Evolutionary conservation across 2,113 vertebrate genomes (phyloP), one percentile per base, ranked within the genome.

Genomic region (Gymnocephalus cernua): DNA sequence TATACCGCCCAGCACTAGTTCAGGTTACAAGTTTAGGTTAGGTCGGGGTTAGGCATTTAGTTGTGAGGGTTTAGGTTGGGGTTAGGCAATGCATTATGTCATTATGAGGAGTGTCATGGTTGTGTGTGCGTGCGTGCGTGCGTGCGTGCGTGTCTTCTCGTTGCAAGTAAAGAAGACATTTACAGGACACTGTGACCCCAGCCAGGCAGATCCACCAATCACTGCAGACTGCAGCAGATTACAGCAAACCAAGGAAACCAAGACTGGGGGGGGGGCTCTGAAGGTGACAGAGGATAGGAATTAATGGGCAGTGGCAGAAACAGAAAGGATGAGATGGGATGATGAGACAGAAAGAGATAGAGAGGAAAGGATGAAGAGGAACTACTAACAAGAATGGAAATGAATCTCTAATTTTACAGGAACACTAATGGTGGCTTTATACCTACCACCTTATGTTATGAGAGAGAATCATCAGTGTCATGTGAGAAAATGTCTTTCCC

Each of bases 111-210:
- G 38, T 41, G 38, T 41, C 38, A 11, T 41, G 38, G 9, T 38
- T 38, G 38, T 38, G 38, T 38, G 27, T 15, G 38, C 10, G 27
- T 15, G 65, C 56, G 64, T n/a, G 47, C 51, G 63, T 69, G 79
- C n/a, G 67, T 57, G 73, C 23, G 62, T 56, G 65, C 68, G 79
- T 21, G 48, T 80, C 5, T 15, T 61, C 58, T 58, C 21, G 50
- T 48, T 65, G 69, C 38, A 35, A 50, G 70, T 41, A 75, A 59
- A 53, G 62, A 88, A 75, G 61, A 77, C 79, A 85, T 83, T 85
- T 83, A 76, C 87, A 84, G 87, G 84, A 86, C 78, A 86, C 48
- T 48, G 65, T 84, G 87, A 84, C 87, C 87, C 80, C 47, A 56
- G 66, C 41, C 65, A 50, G 53, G n/a, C 63, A 73, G 54, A 69